Evolutionary conservation across 2,888 invertebrate species (phyloP), one percentile per base, ranked within the genome.

Genomic region (Deilephila porcellus): DNA sequence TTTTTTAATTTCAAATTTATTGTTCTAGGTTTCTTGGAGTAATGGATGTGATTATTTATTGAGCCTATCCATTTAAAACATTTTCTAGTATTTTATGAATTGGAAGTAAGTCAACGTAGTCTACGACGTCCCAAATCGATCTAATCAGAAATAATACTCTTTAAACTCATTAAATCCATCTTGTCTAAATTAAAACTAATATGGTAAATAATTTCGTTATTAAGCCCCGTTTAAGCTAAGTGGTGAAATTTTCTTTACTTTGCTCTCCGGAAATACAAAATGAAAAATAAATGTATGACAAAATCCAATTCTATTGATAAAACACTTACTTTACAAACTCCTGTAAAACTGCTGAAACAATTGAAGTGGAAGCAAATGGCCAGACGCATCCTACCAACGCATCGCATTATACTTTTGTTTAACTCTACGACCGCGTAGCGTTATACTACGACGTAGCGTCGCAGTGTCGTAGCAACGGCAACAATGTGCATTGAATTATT

Each of bases 341-440:
- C 6, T 25, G 45, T 52, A 52, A 67, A 67, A 52, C 3, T 67
- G 17, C 67, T 67, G 67, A 52, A 67, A 67, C 67, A 67, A 67
- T 67, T 67, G 67, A 52, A 52, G 67, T 67, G 52, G 67, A 67
- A 67, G 67, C 67, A 67, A 67, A 67, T 67, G 67, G 67, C 52
- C n/a, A 45, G 67, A 67, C 67, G 52, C 67, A 52, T 67, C 25
- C 45, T 17, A 52, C 45, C 67, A 52, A 25, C 52, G 17, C 25
- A 25, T 25, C 20, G 67, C 25, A 67, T 67, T 67, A 67, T 67
- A 52, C 67, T 67, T 67, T 45, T 67, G 52, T 67, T 67, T 67
- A 67, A 52, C 14, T 67, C 67, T 67, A 67, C 67, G 71, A 71
- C 14, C 71, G 20, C 71, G 60, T 71, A 71, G 60, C 71, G 6